A percentile compares a stretch with the other conserved stretches of the same genome.
Evolutionary conservation across 1,140 invertebrate species (phyloP).

Genomic region (Tachypleus tridentatus): DNA sequence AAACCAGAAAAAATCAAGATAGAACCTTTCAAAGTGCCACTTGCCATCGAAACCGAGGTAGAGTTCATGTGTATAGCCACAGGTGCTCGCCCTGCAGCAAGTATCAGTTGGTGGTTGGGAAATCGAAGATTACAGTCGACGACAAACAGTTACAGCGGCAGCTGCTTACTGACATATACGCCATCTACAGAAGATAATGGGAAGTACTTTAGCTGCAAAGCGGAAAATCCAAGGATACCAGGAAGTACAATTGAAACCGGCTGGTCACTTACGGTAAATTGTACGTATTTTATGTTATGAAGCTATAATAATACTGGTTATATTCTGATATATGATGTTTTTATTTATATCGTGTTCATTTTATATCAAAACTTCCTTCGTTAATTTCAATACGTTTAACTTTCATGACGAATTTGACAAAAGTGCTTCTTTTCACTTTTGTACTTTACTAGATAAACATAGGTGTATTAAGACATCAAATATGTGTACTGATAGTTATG

Average conservation of each 20-base stretch:
- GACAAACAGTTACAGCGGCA: slow-evolving; percentile 49
- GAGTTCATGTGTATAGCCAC: slow-evolving; percentile 70
- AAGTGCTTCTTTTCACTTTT: too few relatives aligned
- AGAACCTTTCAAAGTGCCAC: slow-evolving; percentile 57
- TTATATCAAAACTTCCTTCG: too few relatives aligned
- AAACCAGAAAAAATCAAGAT: slow-evolving; percentile 65
- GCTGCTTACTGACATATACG: slow-evolving; percentile 61
- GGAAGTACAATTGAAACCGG: slow-evolving; percentile 63
- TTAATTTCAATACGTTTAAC: too few relatives aligned
- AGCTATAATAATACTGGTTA: too few relatives aligned
- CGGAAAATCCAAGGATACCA: slow-evolving; percentile 56
- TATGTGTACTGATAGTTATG: too few relatives aligned
- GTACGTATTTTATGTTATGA: slow-evolving; percentile 45
- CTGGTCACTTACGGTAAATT: slow-evolving; percentile 74
- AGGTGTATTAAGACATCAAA: too few relatives aligned
- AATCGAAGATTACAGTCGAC: slow-evolving; percentile 28
- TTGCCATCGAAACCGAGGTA: slow-evolving; percentile 65
- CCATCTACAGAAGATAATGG: slow-evolving; percentile 63
- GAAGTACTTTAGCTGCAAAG: slow-evolving; percentile 64
- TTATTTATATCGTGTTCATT: too few relatives aligned
- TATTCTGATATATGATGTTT: too few relatives aligned
- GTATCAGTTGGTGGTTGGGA: slow-evolving; percentile 65
- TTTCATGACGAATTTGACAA: too few relatives aligned
- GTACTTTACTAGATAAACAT: too few relatives aligned
- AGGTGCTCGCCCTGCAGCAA: slow-evolving; percentile 68